A percentile compares a stretch with the other conserved stretches of the same genome.
These are phyloP conservation scores for Ptilorrhoa leucosticta DNA, from an alignment of 2,113 vertebrate species.

Conservation along the genomic window DNA sequence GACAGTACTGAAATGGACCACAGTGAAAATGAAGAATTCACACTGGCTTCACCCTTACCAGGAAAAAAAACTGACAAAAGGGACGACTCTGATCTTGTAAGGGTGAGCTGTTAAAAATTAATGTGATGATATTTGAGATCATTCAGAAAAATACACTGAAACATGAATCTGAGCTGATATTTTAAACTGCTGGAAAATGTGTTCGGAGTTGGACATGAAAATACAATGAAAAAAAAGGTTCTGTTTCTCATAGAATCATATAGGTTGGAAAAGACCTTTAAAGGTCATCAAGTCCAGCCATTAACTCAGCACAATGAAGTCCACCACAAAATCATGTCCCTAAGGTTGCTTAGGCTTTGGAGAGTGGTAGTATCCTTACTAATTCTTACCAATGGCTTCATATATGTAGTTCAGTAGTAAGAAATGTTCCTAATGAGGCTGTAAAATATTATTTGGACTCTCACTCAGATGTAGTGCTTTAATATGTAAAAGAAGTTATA, in stretches of 20 bases:
- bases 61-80: slow-evolving; percentile 82
- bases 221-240: background rate
- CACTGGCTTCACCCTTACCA: slow-evolving; percentile 78
- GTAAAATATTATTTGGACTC: background rate
- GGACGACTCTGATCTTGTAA: slow-evolving; percentile 82
- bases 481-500: background rate
- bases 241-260: background rate
- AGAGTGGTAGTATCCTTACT: background rate
- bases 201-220: background rate
- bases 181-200: background rate
- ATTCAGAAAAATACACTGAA: background rate
- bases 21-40: slow-evolving; percentile 95
- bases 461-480: background rate
- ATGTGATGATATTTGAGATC: background rate
- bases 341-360: background rate
- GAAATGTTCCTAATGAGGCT: background rate
- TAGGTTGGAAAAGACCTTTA: background rate
- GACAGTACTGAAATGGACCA: slow-evolving; percentile 93
- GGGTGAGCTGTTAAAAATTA: slow-evolving; percentile 64
- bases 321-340: background rate
- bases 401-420: background rate
- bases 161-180: background rate
- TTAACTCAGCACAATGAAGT: background rate
- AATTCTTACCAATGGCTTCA: background rate
- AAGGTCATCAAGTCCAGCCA: background rate